Evolutionary conservation across 2,113 vertebrate genomes (phyloP).

Genomic region (Larimichthys polyactis): DNA sequence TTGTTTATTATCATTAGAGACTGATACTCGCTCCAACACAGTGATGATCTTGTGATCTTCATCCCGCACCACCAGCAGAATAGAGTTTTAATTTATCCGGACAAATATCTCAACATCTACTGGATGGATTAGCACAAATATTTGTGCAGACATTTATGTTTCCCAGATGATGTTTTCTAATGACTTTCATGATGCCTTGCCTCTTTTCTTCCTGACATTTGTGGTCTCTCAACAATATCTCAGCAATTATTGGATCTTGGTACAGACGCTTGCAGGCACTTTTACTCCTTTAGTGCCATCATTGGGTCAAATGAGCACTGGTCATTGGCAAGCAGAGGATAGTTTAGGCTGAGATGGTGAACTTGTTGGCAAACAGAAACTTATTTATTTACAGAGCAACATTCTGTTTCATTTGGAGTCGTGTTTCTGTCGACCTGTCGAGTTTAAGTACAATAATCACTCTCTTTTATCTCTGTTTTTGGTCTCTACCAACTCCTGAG

Average conservation of each 20-base stretch:
- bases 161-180: not conserved
- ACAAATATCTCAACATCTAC: not conserved
- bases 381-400: too few species aligned
- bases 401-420: too few species aligned
- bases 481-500: too few species aligned
- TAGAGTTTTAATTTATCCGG: not conserved
- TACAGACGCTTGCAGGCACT: not conserved
- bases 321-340: too few species aligned
- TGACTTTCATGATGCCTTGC: not conserved
- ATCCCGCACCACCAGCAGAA: not conserved
- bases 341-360: too few species aligned
- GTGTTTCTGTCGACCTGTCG: too few species aligned
- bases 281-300: not conserved
- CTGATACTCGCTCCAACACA: too few species aligned
- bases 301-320: too few species aligned
- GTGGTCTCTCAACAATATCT: not conserved
- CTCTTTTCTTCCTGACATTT: not conserved
- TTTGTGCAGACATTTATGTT: not conserved
- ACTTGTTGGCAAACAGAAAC: too few species aligned
- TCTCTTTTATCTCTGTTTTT: too few species aligned
- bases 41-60: not conserved
- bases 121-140: not conserved
- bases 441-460: too few species aligned
- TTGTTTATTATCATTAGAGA: not conserved
- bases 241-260: not conserved